Base-by-base conservation (phyloP, 1,140 invertebrate genomes). In the Drosophila albomicans region DNA sequence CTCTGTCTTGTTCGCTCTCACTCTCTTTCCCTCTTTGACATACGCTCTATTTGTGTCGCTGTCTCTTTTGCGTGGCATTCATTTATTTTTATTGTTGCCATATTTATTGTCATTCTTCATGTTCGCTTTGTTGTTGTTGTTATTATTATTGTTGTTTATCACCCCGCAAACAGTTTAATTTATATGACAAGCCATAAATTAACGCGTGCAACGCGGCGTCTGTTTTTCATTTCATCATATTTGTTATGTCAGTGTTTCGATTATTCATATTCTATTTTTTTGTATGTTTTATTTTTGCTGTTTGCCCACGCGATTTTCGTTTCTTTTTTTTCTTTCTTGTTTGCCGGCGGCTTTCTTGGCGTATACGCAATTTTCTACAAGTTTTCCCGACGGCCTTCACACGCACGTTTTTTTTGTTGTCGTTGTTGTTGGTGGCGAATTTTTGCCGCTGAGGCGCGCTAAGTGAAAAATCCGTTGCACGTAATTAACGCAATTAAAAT, bases 401-500 rank as follows among this genome's bases (percentile, higher is more conserved):
- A 25, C 20, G 45, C 15, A 4, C 28, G 48, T 45, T 67, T 46
- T 73, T 62, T 25, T 6, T 28, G 20, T 25, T 25, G 20, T 25
- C 20, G 20, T 25, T 25, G 20, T 25, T 25, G 20, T 25, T 25
- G 20, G 20, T 25, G 20, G 20, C 20, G 20, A 25, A 25, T 25
- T 25, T 25, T 25, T 25, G 20, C 20, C 20, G 20, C 20, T 25
- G 20, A 25, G 20, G 20, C 20, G 57, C 61, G 62, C 61, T 78
- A 88, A 85, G 78, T 85, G 85, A 84, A 89, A 89, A 91, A 91
- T 86, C 90, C 91, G 91, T 82, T 81, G 87, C 91, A 91, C 84
- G 91, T 91, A 91, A 91, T 91, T 91, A 92, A 92, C 91, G 82
- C 91, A 92, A 92, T 92, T 92, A 91, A 92, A 91, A 92, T 90